Base-by-base conservation (phyloP, 2,888 invertebrate species). In the Atrina japonica region DNA sequence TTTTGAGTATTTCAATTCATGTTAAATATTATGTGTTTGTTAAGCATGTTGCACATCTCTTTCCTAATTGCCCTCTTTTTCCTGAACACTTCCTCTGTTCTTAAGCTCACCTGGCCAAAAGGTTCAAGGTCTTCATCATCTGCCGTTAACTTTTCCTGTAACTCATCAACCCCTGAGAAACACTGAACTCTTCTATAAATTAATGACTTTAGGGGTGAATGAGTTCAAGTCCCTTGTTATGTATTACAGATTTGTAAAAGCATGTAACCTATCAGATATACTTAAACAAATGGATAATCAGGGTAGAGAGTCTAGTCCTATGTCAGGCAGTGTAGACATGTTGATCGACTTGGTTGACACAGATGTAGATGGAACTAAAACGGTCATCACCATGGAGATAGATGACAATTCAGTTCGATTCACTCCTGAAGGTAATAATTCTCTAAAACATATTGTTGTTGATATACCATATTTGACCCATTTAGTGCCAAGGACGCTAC, bases 231-330 rank as follows among this genome's bases (percentile, higher is more conserved):
- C n/a, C 2, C 35, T 7, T 35, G 11, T 35, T 35, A 11, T 35
- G 6, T 35, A 45, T 50, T 23, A 14, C 67, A 85, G 85, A 71
- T 87, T 84, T 69, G 77, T 82, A 49, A 73, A 75, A 55, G 81
- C 83, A 29, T 86, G 86, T 60, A 84, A 84, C 66, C 55, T 88
- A 60, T 83, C 85, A 0, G 75, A 76, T 14, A 78, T 80, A n/a
- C 60, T 82, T 18, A 70, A 66, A 35, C 78, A 77, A 66, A 64
- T 77, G 30, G 65, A 75, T 23, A 66, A 75, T 43, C 41, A 50
- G 35, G 66, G 66, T 25, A 65, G 53, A 35, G 77, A 70, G 25
- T 35, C 65, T 14, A 71, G 68, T 1, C 76, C 80, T 9, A 21
- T 70, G 49, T 70, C 75, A n/a, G 75, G 78, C 16, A 82, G 82